Conservation (phyloP, 2,113 vertebrate species). For the Tetrao urogallus region DNA sequence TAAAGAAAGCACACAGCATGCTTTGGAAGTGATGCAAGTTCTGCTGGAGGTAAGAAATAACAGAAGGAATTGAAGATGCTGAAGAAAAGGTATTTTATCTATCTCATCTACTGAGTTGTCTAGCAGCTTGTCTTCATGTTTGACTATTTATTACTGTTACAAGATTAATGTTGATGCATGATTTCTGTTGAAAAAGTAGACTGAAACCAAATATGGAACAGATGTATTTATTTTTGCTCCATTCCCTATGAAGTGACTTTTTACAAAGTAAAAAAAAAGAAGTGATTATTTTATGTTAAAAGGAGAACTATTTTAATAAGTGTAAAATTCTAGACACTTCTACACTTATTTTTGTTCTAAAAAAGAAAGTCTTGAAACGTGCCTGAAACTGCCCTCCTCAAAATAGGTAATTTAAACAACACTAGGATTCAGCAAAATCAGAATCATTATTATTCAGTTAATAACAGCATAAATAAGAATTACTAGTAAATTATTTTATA, state of each 20-base stretch:
- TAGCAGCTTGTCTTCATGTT: background rate
- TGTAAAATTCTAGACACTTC: background rate
- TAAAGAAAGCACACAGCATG: background rate
- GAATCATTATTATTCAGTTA: background rate
- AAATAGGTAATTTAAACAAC: background rate
- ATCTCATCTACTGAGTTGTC: background rate
- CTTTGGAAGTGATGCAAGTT: background rate
- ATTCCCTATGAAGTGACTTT: background rate
- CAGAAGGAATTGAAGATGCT: background rate
- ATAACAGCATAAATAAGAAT: background rate
- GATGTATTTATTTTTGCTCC: constrained; percentile 9
- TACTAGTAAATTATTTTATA: background rate
- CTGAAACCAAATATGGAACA: constrained; percentile 1
- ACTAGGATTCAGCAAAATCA: background rate
- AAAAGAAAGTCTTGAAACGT: background rate
- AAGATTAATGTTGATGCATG: background rate
- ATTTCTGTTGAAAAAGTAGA: background rate
- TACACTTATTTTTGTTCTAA: background rate
- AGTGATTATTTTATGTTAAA: background rate
- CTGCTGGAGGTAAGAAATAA: background rate
- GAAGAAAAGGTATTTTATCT: background rate
- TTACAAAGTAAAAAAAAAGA: background rate
- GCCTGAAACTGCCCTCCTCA: background rate
- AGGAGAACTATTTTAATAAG: background rate
- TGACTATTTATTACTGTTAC: constrained; percentile 5